phyloP scores from a whole-genome alignment of 2,888 invertebrate genomes.

The Amphipyra tragopoginis region DNA sequence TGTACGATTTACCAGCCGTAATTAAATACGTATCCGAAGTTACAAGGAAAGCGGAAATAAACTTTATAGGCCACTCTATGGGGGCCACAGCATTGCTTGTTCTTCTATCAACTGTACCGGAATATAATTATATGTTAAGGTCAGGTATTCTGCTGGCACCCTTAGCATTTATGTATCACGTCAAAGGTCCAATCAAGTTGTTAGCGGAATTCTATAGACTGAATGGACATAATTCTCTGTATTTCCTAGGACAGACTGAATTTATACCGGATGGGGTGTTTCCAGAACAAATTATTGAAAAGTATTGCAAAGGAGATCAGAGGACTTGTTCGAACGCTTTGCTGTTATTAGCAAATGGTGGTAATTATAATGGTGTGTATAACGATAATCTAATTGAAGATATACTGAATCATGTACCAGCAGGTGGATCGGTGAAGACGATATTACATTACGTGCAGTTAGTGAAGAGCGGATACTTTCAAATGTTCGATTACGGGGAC shows the following conservation, averaged over 20 bases:
- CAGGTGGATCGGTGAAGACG: slow-evolving; percentile 69
- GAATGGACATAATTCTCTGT: slow-evolving; percentile 47
- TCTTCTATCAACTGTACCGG: slow-evolving; percentile 63
- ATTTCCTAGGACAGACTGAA: slow-evolving; percentile 60
- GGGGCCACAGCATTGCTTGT: slow-evolving; percentile 70
- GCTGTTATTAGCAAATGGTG: slow-evolving; percentile 65
- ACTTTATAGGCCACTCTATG: slow-evolving; percentile 73
- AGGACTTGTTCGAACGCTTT: slow-evolving; percentile 63
- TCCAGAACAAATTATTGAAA: slow-evolving; percentile 55
- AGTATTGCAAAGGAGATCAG: slow-evolving; percentile 63
- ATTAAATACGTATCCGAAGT: slow-evolving; percentile 65
- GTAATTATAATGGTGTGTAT: slow-evolving; percentile 41
- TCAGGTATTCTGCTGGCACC: slow-evolving; percentile 69
- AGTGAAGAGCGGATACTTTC: slow-evolving; percentile 66
- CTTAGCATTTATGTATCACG: slow-evolving; percentile 69
- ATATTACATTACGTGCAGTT: slow-evolving; percentile 71
- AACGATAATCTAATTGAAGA: slow-evolving; percentile 40
- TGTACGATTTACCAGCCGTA: slow-evolving; percentile 67
- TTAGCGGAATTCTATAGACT: slow-evolving; percentile 59
- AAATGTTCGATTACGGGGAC: slow-evolving; percentile 65
- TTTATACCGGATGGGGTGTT: slow-evolving; percentile 54
- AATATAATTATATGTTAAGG: slow-evolving; percentile 65
- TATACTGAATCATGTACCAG: slow-evolving; percentile 55
- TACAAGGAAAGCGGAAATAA: slow-evolving; percentile 56
- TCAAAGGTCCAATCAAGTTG: slow-evolving; percentile 66